Evolutionary conservation across 2,113 vertebrate species (phyloP).

Genomic region (Cyprinus carpio): DNA sequence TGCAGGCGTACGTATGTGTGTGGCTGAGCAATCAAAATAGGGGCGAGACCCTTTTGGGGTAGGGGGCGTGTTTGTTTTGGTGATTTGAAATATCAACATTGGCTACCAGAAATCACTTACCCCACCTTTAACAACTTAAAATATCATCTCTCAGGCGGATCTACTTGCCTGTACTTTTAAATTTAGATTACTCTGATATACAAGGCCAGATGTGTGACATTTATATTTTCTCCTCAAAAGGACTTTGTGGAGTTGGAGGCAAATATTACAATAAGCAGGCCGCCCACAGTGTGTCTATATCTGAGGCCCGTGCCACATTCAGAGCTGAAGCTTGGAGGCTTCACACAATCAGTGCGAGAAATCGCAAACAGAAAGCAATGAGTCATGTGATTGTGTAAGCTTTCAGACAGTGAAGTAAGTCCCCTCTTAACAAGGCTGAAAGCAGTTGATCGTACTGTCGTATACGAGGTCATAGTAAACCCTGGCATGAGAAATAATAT

Average conservation of each 20-base stretch:
- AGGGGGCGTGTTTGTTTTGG: too few species aligned
- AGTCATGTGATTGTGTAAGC: slow-evolving; percentile 49
- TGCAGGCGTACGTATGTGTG: too few species aligned
- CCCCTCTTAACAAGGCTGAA: slow-evolving; percentile 26
- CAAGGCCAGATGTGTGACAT: slow-evolving; percentile 1
- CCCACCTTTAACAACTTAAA: background rate
- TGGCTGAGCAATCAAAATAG: too few species aligned
- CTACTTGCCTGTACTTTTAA: background rate
- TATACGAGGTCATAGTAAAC: background rate
- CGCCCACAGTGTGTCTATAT: slow-evolving; percentile 26
- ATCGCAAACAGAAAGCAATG: slow-evolving; percentile 59
- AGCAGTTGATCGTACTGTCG: background rate
- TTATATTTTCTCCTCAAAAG: background rate
- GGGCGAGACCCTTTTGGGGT: too few species aligned
- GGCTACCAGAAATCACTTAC: too few species aligned
- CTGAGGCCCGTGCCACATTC: slow-evolving; percentile 1
- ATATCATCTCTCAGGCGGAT: background rate
- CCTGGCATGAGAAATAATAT: background rate
- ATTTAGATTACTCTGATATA: background rate
- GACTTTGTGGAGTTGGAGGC: slow-evolving; percentile 2
- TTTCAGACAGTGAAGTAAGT: slow-evolving; percentile 22
- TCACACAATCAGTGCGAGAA: slow-evolving; percentile 49
- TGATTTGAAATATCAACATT: too few species aligned
- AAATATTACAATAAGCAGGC: slow-evolving; percentile 13
- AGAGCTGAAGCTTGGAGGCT: slow-evolving; percentile 46